These are phyloP conservation scores for Bujurquina vittata DNA, from an alignment of 2,113 vertebrate species.

Conservation along the genomic window DNA sequence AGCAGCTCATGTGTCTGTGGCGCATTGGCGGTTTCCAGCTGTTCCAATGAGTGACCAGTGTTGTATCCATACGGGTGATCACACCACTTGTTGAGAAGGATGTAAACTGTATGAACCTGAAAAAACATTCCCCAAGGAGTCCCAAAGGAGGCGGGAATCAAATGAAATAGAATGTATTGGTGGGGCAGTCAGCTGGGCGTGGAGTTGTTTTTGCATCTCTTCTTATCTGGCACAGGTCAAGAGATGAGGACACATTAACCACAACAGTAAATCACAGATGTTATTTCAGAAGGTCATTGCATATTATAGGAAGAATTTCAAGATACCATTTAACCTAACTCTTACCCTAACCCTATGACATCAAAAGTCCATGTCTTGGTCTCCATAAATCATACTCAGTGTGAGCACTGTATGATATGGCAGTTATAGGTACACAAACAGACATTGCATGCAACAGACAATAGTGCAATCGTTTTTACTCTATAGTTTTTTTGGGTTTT, in stretches of 20 bases:
- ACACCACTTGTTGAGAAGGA: not conserved
- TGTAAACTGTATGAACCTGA: not conserved
- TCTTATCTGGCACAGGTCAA: not conserved
- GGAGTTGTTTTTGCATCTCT: not conserved
- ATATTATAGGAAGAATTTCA: not conserved
- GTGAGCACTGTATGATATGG: too few species aligned
- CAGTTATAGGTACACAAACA: too few species aligned
- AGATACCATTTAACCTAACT: too few species aligned
- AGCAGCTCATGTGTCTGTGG: not conserved
- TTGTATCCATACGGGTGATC: not conserved
- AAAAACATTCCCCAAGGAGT: not conserved
- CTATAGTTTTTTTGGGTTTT: too few species aligned
- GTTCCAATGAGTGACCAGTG: not conserved
- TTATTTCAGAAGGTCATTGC: not conserved
- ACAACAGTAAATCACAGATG: not conserved
- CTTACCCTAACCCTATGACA: too few species aligned
- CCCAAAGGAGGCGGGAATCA: not conserved
- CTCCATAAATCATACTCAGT: not conserved
- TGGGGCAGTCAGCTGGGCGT: not conserved
- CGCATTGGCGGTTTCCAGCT: not conserved
- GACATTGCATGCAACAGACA: too few species aligned
- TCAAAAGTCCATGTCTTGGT: not conserved
- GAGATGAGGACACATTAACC: not conserved
- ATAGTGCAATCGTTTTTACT: too few species aligned
- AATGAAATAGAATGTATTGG: not conserved